A percentile compares a stretch with the other conserved stretches of the same genome.
These are phyloP conservation scores for Sarotherodon lohbergeri DNA, from an alignment of 2,113 vertebrate genomes.

Conservation along the genomic window DNA sequence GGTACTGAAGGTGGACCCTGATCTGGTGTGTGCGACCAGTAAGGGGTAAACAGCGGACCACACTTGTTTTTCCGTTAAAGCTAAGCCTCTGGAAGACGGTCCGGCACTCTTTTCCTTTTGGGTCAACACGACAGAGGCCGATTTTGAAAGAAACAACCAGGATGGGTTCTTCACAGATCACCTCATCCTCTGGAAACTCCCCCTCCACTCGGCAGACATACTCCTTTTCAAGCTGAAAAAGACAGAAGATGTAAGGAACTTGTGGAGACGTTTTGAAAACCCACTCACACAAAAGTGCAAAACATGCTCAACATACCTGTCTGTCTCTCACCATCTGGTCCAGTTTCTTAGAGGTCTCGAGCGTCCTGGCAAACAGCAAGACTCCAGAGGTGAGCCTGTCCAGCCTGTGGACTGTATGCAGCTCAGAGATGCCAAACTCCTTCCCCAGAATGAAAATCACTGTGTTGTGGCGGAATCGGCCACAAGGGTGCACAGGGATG, in stretches of 20 bases:
- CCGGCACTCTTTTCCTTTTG: conserved; percentile 83
- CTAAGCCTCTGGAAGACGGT: conserved; percentile 88
- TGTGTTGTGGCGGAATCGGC: conserved; percentile 92
- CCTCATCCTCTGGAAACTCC: conserved; percentile 81
- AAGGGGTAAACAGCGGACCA: conserved; percentile 83
- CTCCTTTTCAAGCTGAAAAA: conserved; percentile 87
- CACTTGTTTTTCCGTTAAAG: conserved; percentile 84
- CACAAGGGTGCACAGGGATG: conserved; percentile 93
- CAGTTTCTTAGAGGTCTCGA: conserved; percentile 84
- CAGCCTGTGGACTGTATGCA: conserved; percentile 90
- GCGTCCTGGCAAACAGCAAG: conserved; percentile 89
- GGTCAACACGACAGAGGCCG: conserved; percentile 89
- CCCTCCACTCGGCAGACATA: conserved; percentile 92
- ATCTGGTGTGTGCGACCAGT: conserved; percentile 97
- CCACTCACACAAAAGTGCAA: background rate
- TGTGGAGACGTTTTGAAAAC: background rate
- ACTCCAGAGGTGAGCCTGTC: conserved; percentile 95
- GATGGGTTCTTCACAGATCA: conserved; percentile 89
- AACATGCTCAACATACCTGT: conserved; percentile 72
- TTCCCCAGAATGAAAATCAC: conserved; percentile 97
- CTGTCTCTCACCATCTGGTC: conserved; percentile 90
- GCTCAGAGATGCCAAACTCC: conserved; percentile 81
- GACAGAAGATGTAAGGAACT: background rate
- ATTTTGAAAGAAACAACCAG: conserved; percentile 93
- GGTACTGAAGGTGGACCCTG: conserved; percentile 91